phyloP scores from a whole-genome alignment of 2,888 invertebrate genomes.

The Melolontha melolontha region DNA sequence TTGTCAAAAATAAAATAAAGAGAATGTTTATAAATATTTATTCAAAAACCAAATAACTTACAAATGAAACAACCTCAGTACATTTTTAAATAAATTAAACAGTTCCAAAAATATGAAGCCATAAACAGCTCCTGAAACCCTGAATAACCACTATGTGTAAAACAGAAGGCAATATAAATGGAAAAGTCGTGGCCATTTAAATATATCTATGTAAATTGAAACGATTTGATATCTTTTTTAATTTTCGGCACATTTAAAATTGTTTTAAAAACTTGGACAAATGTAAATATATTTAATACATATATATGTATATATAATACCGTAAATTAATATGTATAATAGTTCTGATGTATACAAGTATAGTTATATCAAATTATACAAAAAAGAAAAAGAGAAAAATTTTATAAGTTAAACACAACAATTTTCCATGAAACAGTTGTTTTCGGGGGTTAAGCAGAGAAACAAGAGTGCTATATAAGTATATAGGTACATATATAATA shows the following conservation, averaged over 20 bases:
- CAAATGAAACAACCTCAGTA: conserved; percentile 67
- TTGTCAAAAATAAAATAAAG: conserved; percentile 8
- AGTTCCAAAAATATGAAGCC: conserved; percentile 67
- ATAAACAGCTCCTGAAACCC: conserved; percentile 69
- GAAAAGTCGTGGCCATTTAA: conserved; percentile 47
- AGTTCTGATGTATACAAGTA: conserved; percentile 43
- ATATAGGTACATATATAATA: conserved; percentile 56
- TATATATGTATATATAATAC: conserved; percentile 54
- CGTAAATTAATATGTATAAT: conserved; percentile 50
- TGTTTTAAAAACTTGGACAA: conserved; percentile 51
- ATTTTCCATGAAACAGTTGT: conserved; percentile 47
- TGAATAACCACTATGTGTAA: conserved; percentile 66
- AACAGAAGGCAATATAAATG: conserved; percentile 58
- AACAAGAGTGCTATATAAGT: conserved; percentile 61
- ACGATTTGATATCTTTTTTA: conserved; percentile 49
- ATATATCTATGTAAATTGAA: conserved; percentile 49
- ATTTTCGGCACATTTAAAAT: conserved; percentile 54
- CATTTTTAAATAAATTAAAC: conserved; percentile 66
- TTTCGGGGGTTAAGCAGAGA: conserved; percentile 64
- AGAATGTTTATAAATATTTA: conserved; percentile 60
- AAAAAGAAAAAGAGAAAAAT: conserved; percentile 42
- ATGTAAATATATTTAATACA: conserved; percentile 57
- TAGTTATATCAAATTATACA: conserved; percentile 41
- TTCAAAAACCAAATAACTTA: conserved; percentile 67
- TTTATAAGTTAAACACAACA: conserved; percentile 43